These are phyloP conservation scores for Anthopleura sola DNA, from an alignment of 64 coral and sea anemone genomes.

Conservation along the genomic window DNA sequence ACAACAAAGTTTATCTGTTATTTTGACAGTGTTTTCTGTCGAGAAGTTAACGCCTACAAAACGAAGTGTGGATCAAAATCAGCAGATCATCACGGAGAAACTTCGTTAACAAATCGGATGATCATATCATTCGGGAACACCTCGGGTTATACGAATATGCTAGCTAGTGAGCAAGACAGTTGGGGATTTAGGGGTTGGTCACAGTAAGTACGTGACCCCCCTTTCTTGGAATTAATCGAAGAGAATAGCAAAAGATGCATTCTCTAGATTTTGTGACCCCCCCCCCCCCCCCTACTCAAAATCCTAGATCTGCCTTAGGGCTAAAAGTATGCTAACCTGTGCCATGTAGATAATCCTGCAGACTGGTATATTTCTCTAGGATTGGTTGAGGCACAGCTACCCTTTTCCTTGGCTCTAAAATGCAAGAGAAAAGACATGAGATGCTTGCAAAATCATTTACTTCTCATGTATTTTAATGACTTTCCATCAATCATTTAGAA, in stretches of 20 bases:
- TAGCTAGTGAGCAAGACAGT: too few species aligned
- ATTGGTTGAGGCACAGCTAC: conserved; percentile 13
- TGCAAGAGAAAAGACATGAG: background rate
- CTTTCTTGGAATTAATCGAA: too few species aligned
- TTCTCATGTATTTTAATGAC: too few species aligned
- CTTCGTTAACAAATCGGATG: background rate
- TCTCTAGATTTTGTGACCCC: too few species aligned
- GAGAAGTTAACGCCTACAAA: conserved; percentile 53
- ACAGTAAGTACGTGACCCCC: too few species aligned
- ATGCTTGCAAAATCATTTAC: too few species aligned
- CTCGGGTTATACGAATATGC: too few species aligned
- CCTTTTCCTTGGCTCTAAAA: conserved; percentile 49
- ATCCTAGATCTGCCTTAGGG: background rate
- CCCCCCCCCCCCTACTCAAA: too few species aligned
- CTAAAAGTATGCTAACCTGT: conserved; percentile 39
- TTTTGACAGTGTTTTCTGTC: conserved; percentile 46
- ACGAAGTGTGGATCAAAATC: background rate
- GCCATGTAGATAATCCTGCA: conserved; percentile 68
- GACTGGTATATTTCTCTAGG: conserved; percentile 68
- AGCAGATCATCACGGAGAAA: background rate
- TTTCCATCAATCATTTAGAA: too few species aligned
- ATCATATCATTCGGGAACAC: too few species aligned
- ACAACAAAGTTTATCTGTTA: conserved; percentile 59
- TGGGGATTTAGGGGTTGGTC: too few species aligned
- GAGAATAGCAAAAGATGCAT: too few species aligned